phyloP scores from a whole-genome alignment of 2,888 invertebrate genomes.

The Lasioglossum calceatum region DNA sequence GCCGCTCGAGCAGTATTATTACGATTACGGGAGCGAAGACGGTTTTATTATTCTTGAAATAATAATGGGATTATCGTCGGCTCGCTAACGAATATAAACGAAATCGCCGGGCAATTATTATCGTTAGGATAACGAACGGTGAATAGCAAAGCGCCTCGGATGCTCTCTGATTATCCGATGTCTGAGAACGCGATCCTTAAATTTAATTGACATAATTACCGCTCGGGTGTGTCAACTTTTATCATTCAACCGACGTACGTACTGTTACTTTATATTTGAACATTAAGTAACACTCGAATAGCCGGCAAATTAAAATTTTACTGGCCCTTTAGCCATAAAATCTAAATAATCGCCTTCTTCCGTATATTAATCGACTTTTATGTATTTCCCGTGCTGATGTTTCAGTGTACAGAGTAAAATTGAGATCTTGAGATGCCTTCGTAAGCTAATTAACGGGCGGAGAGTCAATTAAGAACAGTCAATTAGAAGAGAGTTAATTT shows the following conservation, averaged over 20 bases:
- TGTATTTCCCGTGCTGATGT: neutral
- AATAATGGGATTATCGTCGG: conserved; percentile 16
- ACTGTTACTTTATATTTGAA: neutral
- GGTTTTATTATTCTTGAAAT: conserved; percentile 25
- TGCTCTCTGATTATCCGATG: neutral
- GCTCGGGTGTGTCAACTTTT: conserved; percentile 2
- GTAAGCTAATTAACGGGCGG: neutral
- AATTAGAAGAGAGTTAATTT: neutral
- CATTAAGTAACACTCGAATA: neutral
- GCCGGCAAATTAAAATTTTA: neutral
- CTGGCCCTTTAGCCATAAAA: neutral
- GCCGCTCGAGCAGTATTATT: neutral
- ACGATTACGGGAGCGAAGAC: neutral
- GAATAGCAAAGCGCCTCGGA: neutral
- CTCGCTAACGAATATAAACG: conserved; percentile 17
- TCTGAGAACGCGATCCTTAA: conserved; percentile 4
- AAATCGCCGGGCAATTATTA: conserved; percentile 17
- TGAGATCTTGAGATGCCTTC: neutral
- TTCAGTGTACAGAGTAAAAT: neutral
- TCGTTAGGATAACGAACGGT: conserved; percentile 6
- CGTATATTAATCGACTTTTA: neutral
- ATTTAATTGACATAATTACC: neutral
- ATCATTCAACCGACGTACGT: neutral
- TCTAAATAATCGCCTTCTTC: neutral
- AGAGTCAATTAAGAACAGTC: neutral